Conservation (phyloP, 2,113 vertebrate species). For the Nematolebias whitei region DNA sequence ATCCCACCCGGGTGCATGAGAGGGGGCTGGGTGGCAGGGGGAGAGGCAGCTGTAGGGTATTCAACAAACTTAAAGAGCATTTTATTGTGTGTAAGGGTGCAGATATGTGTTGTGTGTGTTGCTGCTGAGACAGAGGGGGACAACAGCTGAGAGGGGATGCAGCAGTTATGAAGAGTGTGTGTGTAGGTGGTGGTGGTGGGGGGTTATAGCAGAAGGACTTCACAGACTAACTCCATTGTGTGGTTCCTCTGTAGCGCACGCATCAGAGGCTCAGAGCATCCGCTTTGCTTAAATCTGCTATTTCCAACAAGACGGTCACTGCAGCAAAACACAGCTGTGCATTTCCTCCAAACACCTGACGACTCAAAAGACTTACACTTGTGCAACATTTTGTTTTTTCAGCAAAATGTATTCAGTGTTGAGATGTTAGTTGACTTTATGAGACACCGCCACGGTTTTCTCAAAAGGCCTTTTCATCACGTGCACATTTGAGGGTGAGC, state of each 20-base stretch:
- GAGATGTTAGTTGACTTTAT: background rate
- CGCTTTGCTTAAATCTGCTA: slow-evolving; percentile 57
- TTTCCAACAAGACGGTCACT: slow-evolving; percentile 33
- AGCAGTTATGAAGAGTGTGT: slow-evolving; percentile 52
- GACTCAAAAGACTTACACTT: slow-evolving; percentile 9
- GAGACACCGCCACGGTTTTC: no score
- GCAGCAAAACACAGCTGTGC: slow-evolving; percentile 21
- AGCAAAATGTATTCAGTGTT: background rate
- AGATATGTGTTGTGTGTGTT: slow-evolving; percentile 12
- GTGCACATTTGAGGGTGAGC: background rate
- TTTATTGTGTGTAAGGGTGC: slow-evolving; percentile 34
- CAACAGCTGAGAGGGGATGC: slow-evolving; percentile 35
- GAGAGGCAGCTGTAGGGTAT: slow-evolving; percentile 55
- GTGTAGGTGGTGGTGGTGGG: no score
- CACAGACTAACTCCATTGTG: slow-evolving; percentile 69
- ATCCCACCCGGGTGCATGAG: slow-evolving; percentile 71
- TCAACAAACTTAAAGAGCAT: slow-evolving; percentile 69
- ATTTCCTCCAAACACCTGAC: slow-evolving; percentile 28
- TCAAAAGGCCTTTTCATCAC: background rate
- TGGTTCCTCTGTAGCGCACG: slow-evolving; percentile 53
- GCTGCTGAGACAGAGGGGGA: background rate
- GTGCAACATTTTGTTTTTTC: background rate
- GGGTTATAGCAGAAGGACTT: slow-evolving; percentile 67
- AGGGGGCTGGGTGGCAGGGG: slow-evolving; percentile 33
- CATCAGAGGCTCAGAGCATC: slow-evolving; percentile 56